A percentile compares a stretch with the other conserved stretches of the same genome.
These are phyloP conservation scores for Yoshiicerus persimilis DNA, from an alignment of 1,140 invertebrate genomes.

Conservation along the genomic window DNA sequence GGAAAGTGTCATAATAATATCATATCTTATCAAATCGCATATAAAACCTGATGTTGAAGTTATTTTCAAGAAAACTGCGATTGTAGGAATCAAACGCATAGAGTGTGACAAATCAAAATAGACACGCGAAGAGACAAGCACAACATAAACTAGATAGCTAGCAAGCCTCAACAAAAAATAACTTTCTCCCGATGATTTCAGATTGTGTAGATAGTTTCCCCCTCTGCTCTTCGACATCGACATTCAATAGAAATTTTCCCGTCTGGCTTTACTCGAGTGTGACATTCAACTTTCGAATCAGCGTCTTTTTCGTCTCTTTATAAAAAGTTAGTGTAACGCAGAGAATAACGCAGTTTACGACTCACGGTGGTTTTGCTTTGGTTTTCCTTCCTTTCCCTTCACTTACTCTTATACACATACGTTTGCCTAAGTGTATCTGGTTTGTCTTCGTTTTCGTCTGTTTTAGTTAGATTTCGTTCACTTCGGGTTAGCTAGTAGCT, in stretches of 20 bases:
- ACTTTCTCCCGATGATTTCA: conserved; percentile 15
- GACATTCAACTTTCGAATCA: conserved; percentile 14
- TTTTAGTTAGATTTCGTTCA: background rate
- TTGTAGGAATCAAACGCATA: background rate
- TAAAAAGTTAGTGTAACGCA: background rate
- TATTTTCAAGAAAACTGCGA: background rate
- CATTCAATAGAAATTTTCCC: conserved; percentile 4
- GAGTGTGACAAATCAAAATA: conserved; percentile 20
- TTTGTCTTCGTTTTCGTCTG: background rate
- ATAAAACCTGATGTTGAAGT: background rate
- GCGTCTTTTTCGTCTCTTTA: background rate
- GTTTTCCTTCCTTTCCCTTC: background rate
- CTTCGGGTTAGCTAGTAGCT: background rate
- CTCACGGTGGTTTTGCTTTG: background rate
- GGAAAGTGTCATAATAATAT: background rate
- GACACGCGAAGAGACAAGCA: background rate
- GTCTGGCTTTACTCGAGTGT: conserved; percentile 11
- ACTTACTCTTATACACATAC: background rate
- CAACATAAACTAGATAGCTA: background rate
- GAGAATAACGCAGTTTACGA: background rate
- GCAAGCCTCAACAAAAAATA: conserved; percentile 8
- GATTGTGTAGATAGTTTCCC: conserved; percentile 9
- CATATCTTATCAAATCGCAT: background rate
- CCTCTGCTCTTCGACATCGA: background rate
- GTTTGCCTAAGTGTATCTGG: background rate